Evolutionary conservation across 2,797 vertebrate genomes (phyloP).

Genomic region (Tapirus indicus): DNA sequence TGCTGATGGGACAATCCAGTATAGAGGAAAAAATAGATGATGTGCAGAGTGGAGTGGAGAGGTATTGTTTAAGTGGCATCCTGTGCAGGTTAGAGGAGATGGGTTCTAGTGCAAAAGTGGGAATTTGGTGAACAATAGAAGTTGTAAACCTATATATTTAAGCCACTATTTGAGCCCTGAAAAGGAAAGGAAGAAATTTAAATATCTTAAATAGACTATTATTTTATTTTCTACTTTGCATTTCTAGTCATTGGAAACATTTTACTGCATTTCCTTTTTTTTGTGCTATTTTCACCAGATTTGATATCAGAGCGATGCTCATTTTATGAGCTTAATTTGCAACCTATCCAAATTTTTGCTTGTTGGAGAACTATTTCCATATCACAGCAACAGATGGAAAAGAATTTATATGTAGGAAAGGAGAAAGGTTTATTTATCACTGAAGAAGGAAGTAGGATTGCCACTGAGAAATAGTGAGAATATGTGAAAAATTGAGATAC

Average conservation of each 20-base stretch:
- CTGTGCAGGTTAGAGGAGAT: background rate
- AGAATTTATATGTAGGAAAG: background rate
- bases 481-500: conserved; percentile 3
- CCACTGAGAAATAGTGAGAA: conserved; percentile 12
- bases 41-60: background rate
- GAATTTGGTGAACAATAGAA: background rate
- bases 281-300: background rate
- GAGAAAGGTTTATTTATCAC: background rate
- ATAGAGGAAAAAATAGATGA: background rate
- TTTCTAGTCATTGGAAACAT: background rate
- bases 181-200: background rate
- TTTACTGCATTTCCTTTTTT: conserved; percentile 26
- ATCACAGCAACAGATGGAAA: conserved; percentile 2
- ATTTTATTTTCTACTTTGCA: background rate
- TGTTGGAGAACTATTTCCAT: conserved; percentile 1
- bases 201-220: background rate
- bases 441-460: background rate
- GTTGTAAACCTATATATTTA: background rate
- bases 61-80: background rate
- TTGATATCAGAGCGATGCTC: background rate
- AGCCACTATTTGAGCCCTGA: background rate
- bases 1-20: background rate
- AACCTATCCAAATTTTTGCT: background rate
- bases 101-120: background rate
- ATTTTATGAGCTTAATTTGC: conserved; percentile 6